Base-by-base conservation (phyloP, 2,797 vertebrate species). In the Leptodactylus fallax region DNA sequence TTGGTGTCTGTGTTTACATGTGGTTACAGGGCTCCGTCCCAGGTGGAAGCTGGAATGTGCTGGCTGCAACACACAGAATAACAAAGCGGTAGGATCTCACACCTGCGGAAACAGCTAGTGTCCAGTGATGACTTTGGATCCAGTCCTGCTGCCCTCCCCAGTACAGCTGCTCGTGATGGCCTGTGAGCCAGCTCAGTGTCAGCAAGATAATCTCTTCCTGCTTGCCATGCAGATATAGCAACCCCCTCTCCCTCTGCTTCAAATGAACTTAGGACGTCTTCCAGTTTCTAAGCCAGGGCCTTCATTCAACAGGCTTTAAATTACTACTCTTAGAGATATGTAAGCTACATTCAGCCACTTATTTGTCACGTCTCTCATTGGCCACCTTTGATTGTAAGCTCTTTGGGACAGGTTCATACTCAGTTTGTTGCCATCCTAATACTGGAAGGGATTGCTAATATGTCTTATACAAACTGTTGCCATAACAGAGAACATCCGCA, bases 71-170 rank as follows among this genome's bases (percentile, higher is more conserved):
- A n/a, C 27, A 56, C 23, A 67, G 7, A 51, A 60, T 88, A 69
- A 84, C 81, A 84, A 84, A 84, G 74, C 82, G 7, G 36, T 80
- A 71, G n/a, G n/a, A 79, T 87, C 72, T 87, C 51, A 79, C 81
- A 85, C 81, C 87, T 83, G 87, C 36, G 81, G 81, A 69, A 83
- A 79, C 49, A 72, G 82, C 63, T 61, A 71, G 51, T 79, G 72
- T 87, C 87, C 87, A 69, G 74, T 56, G 47, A 60, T 87, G 61
- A 84, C 27, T 87, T 83, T 87, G 87, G 87, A 87, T 71, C 25
- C 51, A 2, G 72, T 87, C 86, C 86, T 83, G 81, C 60, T 23
- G 71, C 74, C 72, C 49, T 83, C 81, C 74, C 51, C 74, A 8
- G 81, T 72, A 58, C 87, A 79, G 74, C 81, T 87, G 79, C 80